Evolutionary conservation across 1,140 invertebrate genomes (phyloP).

Genomic region (Patella vulgata): DNA sequence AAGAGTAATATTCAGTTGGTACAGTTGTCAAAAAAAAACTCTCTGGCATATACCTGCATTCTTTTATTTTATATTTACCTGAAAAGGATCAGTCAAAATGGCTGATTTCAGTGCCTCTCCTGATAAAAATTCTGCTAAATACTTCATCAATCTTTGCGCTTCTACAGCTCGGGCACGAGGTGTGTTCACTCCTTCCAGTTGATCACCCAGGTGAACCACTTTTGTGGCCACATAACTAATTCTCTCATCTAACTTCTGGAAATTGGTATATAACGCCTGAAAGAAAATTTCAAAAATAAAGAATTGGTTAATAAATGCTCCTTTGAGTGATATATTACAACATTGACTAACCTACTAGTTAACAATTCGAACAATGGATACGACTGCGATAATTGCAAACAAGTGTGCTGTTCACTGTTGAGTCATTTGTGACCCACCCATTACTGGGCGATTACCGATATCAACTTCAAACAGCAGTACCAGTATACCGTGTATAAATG

Average conservation of each 20-base stretch:
- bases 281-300: conserved; percentile 51
- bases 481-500: no score
- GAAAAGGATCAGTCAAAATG: conserved; percentile 86
- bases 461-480: no score
- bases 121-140: conserved; percentile 92
- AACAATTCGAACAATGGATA: no score
- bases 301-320: not conserved
- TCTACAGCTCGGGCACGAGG: conserved; percentile 93
- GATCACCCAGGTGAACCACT: conserved; percentile 96
- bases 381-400: no score
- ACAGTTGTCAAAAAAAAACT: not conserved
- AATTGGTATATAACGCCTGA: conserved; percentile 83
- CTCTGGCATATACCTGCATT: no score
- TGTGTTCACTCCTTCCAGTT: conserved; percentile 95
- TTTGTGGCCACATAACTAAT: conserved; percentile 97
- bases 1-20: not conserved
- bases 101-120: conserved; percentile 86
- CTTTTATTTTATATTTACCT: no score
- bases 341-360: no score
- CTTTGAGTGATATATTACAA: not conserved
- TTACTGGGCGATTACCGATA: no score
- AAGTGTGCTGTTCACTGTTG: no score
- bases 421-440: no score
- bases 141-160: conserved; percentile 91
- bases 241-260: conserved; percentile 92